phyloP scores from a whole-genome alignment of 2,113 vertebrate genomes.

The Phrynosoma platyrhinos region DNA sequence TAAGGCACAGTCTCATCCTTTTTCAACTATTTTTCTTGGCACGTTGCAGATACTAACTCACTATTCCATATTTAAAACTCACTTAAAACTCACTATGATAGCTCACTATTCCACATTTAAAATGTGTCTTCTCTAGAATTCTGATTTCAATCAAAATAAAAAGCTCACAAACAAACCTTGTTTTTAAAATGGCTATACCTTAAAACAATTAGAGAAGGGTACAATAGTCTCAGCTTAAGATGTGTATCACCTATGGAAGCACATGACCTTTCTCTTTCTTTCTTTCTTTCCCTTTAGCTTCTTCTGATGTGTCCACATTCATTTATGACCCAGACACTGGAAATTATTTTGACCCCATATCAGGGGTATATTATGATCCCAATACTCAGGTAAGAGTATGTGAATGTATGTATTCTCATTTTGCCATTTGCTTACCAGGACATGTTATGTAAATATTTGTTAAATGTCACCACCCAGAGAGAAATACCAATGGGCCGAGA shows the following conservation, averaged over 20 bases:
- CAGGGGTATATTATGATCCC: constrained; percentile 92
- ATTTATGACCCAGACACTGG: constrained; percentile 95
- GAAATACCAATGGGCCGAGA: constrained; percentile 79
- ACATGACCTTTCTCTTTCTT: constrained; percentile 43
- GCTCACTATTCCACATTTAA: not conserved
- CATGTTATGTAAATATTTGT: constrained; percentile 40
- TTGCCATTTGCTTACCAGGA: not conserved
- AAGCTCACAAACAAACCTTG: not conserved
- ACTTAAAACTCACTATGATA: not conserved
- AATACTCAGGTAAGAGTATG: constrained; percentile 86
- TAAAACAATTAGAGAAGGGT: not conserved
- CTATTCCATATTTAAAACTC: not conserved
- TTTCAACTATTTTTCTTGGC: constrained; percentile 62
- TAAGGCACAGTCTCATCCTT: constrained; percentile 63
- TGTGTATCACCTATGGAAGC: constrained; percentile 7
- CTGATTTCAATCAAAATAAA: not conserved
- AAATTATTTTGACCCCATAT: constrained; percentile 95
- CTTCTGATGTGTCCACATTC: constrained; percentile 89
- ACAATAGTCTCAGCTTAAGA: not conserved
- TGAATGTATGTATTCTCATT: not conserved
- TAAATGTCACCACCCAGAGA: constrained; percentile 69
- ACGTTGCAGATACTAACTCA: constrained; percentile 19
- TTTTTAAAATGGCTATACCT: not conserved
- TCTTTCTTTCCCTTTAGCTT: constrained; percentile 75
- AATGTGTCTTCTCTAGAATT: not conserved